These are phyloP conservation scores for Chaetodon trifasciatus DNA, from an alignment of 2,797 vertebrate genomes.

Conservation along the genomic window DNA sequence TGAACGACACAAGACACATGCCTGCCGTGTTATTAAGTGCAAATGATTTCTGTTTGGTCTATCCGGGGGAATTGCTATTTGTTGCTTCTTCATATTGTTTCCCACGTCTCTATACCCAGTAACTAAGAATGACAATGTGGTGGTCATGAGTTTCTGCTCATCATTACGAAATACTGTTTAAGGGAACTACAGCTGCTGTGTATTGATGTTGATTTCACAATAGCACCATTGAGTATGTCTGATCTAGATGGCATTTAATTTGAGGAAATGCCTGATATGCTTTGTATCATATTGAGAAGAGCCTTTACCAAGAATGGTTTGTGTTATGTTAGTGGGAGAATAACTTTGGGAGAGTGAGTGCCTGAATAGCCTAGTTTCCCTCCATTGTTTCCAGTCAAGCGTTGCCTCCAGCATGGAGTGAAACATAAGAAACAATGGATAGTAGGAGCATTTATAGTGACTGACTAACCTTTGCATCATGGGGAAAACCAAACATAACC, in stretches of 20 bases:
- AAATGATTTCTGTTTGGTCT: conserved; percentile 38
- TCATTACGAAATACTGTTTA: conserved; percentile 50
- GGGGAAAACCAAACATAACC: conserved; percentile 43
- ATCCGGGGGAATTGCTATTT: conserved; percentile 1
- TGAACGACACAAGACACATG: conserved; percentile 21
- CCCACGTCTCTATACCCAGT: conserved; percentile 30
- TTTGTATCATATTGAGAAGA: conserved; percentile 9
- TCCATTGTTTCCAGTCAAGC: conserved; percentile 68
- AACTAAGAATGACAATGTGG: not conserved
- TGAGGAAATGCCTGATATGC: not conserved
- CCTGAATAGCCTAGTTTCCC: conserved; percentile 65
- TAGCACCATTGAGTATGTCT: not conserved
- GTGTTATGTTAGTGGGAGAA: conserved; percentile 21
- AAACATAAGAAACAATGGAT: conserved; percentile 63
- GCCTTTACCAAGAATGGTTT: conserved; percentile 14
- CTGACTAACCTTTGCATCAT: conserved; percentile 57
- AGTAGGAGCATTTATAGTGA: conserved; percentile 48
- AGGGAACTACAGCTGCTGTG: conserved; percentile 14
- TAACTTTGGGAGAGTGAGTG: conserved; percentile 36
- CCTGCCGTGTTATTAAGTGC: conserved; percentile 23
- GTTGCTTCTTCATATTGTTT: conserved; percentile 33
- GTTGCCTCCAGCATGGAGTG: conserved; percentile 47
- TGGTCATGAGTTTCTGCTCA: conserved; percentile 38
- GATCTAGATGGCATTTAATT: not conserved
- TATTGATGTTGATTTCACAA: conserved; percentile 24